Conservation (phyloP, 2,888 invertebrate genomes). For the Mythimna pallens region DNA sequence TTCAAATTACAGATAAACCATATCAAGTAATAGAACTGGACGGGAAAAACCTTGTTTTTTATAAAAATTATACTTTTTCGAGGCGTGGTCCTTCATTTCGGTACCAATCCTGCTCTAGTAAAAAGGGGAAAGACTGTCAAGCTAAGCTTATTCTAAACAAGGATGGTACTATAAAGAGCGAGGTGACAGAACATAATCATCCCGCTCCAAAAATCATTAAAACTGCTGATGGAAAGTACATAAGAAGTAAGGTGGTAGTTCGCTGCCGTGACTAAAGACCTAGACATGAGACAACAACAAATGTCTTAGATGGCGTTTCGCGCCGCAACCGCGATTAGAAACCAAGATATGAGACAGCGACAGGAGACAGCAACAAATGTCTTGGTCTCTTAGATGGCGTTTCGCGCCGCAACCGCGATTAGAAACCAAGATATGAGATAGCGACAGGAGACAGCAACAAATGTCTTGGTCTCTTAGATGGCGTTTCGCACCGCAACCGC, state of each 20-base stretch:
- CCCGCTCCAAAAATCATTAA: slow-evolving; percentile 54
- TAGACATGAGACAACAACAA: no score
- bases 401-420: no score
- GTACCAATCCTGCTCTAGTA: slow-evolving; percentile 57
- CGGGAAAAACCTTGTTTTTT: slow-evolving; percentile 43
- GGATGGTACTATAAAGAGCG: slow-evolving; percentile 48
- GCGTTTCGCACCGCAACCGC: no score
- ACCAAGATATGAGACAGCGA: no score
- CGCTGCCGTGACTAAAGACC: no score
- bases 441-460: no score
- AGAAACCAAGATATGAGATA: no score
- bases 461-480: no score
- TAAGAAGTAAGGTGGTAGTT: not conserved
- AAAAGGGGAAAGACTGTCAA: slow-evolving; percentile 43
- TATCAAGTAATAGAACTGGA: slow-evolving; percentile 29
- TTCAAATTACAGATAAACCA: slow-evolving; percentile 22
- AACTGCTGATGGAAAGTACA: slow-evolving; percentile 27
- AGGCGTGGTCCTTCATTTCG: slow-evolving; percentile 29
- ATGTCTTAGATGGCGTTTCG: no score
- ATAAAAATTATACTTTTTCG: slow-evolving; percentile 52
- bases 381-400: no score
- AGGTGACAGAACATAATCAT: slow-evolving; percentile 62
- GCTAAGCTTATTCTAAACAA: slow-evolving; percentile 61
- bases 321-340: no score
- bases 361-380: no score